Evolutionary conservation across 2,113 vertebrate genomes (phyloP), one percentile per base, ranked within the genome.

Genomic region (Chaetura pelagica): DNA sequence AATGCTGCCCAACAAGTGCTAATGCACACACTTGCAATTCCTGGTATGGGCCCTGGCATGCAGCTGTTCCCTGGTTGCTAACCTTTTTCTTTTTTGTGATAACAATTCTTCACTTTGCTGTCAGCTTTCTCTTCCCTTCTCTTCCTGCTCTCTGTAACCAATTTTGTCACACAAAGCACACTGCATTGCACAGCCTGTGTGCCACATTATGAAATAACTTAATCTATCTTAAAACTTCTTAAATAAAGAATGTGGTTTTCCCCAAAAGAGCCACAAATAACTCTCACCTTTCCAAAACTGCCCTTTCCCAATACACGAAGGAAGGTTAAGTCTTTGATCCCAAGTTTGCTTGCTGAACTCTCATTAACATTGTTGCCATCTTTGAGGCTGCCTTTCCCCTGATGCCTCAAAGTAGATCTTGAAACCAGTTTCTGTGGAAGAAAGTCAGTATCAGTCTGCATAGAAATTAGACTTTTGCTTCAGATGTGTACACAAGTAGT

Each of bases 211-310:
- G n/a, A 74, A 92, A 52, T 59, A 49, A 66, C 32, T 35, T 59
- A 59, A 74, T 15, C 26, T 74, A 4, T 27, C 57, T 58, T 54
- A 10, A 27, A 73, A 64, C 22, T 95, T 75, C 68, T 88, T 80
- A 44, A 90, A 77, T 21, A 84, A n/a, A 35, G 58, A 92, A 87
- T 7, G 12, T 12, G 8, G 29, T 22, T 89, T 67, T 55, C 79
- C 58, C 81, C 10, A 4, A 29, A 63, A 90, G 2, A 95, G 48
- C n/a, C 62, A 77, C 0, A 2, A 78, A 32, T 55, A 74, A 89
- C 29, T 83, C 98, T 97, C 96, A 99, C 99, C 99, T 99, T 99
- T 94, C 99, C 99, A 93, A 99, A 99, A 96, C 99, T 99, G 88
- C 99, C 99, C 84, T 99, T 99, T 38, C 99, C 99, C 49, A 99